phyloP scores from a whole-genome alignment of 2,797 vertebrate genomes.

The Macropus fuliginosus region DNA sequence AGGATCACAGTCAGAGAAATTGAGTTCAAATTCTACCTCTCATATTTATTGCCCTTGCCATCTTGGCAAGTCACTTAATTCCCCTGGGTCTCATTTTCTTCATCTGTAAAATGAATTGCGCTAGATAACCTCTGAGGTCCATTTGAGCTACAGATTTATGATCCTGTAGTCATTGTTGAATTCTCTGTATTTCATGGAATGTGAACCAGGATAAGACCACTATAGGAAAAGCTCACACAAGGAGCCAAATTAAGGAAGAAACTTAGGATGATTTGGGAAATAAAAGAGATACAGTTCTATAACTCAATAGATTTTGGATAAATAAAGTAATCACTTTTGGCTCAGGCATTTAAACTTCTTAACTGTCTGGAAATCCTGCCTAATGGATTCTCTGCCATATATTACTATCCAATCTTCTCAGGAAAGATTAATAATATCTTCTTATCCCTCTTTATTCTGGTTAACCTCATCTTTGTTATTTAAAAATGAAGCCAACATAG shows the following conservation, averaged over 20 bases:
- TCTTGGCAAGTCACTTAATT: background rate
- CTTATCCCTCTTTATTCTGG: conserved; percentile 63
- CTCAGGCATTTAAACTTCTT: conserved; percentile 77
- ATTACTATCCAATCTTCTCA: conserved; percentile 27
- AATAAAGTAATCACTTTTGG: conserved; percentile 77
- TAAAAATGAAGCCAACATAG: conserved; percentile 65
- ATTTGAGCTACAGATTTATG: background rate
- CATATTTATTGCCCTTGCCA: background rate
- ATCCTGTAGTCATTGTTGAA: background rate
- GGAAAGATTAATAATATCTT: conserved; percentile 66
- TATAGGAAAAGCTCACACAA: background rate
- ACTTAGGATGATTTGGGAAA: conserved; percentile 58
- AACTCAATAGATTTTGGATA: conserved; percentile 18
- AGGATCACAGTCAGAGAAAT: background rate
- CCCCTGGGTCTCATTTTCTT: background rate
- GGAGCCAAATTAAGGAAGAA: conserved; percentile 52
- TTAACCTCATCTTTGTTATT: conserved; percentile 73
- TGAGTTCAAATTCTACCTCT: background rate
- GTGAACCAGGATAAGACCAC: background rate
- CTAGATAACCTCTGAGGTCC: background rate
- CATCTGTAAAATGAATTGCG: background rate
- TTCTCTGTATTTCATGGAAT: background rate
- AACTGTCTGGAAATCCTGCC: conserved; percentile 68
- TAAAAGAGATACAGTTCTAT: conserved; percentile 67
- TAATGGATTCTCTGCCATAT: conserved; percentile 35